Conservation (phyloP, 2,113 vertebrate species). For the Chamaetylas fuelleborni region DNA sequence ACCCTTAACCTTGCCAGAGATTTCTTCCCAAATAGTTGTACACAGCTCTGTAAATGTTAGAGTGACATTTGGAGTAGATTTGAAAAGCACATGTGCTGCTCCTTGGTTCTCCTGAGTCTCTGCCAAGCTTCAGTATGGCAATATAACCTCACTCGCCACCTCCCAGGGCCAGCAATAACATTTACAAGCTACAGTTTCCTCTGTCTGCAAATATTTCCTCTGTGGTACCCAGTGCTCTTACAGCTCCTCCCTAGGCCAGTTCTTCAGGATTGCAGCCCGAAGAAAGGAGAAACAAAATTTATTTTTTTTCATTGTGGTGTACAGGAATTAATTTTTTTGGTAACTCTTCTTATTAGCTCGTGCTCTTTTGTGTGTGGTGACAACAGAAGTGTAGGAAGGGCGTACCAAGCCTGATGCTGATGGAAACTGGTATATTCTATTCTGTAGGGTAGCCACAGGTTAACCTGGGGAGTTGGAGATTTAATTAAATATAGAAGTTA, state of each 20-base stretch:
- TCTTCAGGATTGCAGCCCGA: background rate
- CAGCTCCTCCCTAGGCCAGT: background rate
- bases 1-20: constrained; percentile 21
- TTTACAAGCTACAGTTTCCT: constrained; percentile 75
- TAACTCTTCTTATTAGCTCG: background rate
- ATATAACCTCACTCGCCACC: background rate
- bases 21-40: constrained; percentile 56
- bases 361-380: background rate
- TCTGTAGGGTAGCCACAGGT: background rate
- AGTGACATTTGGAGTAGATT: constrained; percentile 76
- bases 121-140: constrained; percentile 13
- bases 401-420: background rate
- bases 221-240: background rate
- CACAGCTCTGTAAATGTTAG: constrained; percentile 77
- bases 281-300: background rate
- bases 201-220: constrained; percentile 72
- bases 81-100: background rate
- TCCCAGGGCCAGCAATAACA: constrained; percentile 74
- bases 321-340: background rate
- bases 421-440: background rate
- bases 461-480: background rate
- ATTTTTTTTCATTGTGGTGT: constrained; percentile 48
- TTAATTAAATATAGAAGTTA: background rate
- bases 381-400: background rate
- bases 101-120: constrained; percentile 15